phyloP scores from a whole-genome alignment of 2,797 vertebrate species.

The Melanotaenia trifasciata region DNA sequence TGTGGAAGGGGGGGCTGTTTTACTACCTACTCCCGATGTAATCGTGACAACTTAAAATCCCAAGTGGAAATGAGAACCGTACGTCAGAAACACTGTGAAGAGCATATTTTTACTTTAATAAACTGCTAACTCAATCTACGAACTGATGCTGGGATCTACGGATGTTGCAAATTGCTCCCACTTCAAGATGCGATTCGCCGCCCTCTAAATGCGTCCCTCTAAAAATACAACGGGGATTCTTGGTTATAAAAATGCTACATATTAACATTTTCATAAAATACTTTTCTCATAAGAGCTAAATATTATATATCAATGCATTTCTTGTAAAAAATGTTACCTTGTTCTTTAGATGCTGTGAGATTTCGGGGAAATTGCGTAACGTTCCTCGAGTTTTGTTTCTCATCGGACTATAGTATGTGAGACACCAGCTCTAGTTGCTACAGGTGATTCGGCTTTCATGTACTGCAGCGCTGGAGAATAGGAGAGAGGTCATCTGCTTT shows the following conservation, averaged over 20 bases:
- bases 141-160: conserved; percentile 46
- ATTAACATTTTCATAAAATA: no score
- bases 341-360: neutral
- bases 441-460: conserved; percentile 43
- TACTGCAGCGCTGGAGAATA: neutral
- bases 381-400: conserved; percentile 49
- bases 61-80: conserved; percentile 15
- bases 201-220: conserved; percentile 47
- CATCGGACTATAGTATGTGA: conserved; percentile 47
- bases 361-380: neutral
- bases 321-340: neutral
- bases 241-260: neutral
- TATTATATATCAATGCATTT: accelerated
- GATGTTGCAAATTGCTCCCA: conserved; percentile 58
- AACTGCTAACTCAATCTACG: neutral
- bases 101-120: neutral
- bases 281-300: accelerated
- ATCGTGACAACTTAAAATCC: conserved; percentile 50
- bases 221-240: conserved; percentile 20
- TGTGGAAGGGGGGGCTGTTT: neutral
- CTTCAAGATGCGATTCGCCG: conserved; percentile 54
- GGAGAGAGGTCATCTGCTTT: conserved; percentile 32
- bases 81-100: conserved; percentile 50
- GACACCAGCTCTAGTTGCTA: conserved; percentile 45
- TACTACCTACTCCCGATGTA: conserved; percentile 42